Evolutionary conservation across 2,113 vertebrate genomes (phyloP).

Genomic region (Nycticebus coucang): DNA sequence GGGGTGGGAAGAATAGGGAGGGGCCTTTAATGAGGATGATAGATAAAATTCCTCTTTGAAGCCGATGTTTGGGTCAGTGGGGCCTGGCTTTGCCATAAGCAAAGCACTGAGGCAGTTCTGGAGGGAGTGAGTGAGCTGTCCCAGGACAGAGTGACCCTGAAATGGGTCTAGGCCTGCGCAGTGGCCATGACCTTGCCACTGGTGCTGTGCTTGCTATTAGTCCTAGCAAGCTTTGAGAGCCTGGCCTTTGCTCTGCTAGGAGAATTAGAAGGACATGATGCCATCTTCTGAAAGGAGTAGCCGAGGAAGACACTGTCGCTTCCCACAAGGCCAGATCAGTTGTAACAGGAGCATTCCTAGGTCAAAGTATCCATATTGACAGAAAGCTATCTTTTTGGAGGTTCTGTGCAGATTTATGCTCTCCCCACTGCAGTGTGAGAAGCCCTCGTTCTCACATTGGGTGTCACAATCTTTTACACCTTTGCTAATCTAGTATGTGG

Average conservation of each 20-base stretch:
- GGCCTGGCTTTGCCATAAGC: neutral
- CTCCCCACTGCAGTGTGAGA: no score
- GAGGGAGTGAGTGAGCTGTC: neutral
- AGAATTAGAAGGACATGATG: neutral
- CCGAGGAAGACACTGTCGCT: neutral
- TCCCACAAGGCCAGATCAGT: neutral
- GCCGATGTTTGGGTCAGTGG: neutral
- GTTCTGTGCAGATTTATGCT: neutral
- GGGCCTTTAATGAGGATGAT: neutral
- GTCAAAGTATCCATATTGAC: neutral
- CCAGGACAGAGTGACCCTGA: neutral
- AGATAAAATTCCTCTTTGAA: neutral
- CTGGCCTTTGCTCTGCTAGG: neutral
- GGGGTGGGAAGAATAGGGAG: neutral
- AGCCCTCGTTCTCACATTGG: neutral
- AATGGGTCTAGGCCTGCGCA: no score
- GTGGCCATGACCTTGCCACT: accelerated
- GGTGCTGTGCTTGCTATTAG: no score
- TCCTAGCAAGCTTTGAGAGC: neutral
- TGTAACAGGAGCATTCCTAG: neutral
- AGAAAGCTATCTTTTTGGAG: no score
- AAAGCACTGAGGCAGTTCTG: neutral
- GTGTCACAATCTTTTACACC: neutral
- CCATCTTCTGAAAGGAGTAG: neutral
- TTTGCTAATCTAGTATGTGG: neutral